These are phyloP conservation scores for Bradypus variegatus DNA, from an alignment of 2,797 vertebrate species.

Conservation along the genomic window DNA sequence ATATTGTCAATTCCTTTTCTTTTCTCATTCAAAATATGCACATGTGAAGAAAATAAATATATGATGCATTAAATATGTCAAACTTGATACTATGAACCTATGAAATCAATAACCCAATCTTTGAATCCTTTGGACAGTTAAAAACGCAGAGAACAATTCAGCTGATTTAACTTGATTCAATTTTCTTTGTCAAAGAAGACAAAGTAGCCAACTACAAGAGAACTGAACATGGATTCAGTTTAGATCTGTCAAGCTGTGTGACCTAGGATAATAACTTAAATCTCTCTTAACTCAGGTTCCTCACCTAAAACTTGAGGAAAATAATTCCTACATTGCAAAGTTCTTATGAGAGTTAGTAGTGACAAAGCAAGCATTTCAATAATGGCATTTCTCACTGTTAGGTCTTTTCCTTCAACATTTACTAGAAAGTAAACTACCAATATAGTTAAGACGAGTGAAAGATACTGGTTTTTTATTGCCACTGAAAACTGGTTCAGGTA, in stretches of 20 bases:
- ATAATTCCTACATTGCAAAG: background rate
- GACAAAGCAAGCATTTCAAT: background rate
- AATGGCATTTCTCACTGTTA: background rate
- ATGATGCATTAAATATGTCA: background rate
- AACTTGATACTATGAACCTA: background rate
- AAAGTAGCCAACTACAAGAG: background rate
- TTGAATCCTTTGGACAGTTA: background rate
- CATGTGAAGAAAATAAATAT: background rate
- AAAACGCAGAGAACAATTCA: background rate
- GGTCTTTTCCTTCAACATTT: background rate
- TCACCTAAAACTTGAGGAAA: constrained; percentile 2
- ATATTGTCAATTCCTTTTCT: background rate
- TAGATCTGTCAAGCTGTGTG: background rate
- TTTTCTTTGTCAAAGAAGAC: background rate
- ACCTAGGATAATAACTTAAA: background rate
- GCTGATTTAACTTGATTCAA: background rate
- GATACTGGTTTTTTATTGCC: background rate
- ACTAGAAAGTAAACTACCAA: background rate
- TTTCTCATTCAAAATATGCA: constrained; percentile 5
- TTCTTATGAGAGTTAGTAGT: background rate
- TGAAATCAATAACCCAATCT: background rate
- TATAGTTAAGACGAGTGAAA: background rate
- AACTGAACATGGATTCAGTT: background rate
- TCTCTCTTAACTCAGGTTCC: background rate
- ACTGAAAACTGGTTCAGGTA: background rate